These are phyloP conservation scores for Spheniscus mendiculus DNA, from an alignment of 2,113 vertebrate species.

Conservation along the genomic window DNA sequence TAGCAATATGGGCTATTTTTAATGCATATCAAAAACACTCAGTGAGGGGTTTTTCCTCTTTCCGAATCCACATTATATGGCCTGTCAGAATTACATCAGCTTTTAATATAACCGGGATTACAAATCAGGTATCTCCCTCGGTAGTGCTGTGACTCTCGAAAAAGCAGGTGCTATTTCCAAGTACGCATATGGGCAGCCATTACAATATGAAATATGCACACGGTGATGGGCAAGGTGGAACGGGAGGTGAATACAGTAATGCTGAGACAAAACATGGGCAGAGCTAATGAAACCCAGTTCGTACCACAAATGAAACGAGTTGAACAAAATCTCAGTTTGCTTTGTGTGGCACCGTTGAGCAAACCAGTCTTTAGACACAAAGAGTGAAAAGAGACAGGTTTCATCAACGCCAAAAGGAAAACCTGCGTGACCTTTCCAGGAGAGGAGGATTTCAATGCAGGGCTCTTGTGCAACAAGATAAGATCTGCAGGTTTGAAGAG, in stretches of 20 bases:
- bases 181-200: slow-evolving; percentile 18
- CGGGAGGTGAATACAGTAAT: slow-evolving; percentile 29
- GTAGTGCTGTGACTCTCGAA: slow-evolving; percentile 28
- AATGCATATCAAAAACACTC: not conserved
- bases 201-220: slow-evolving; percentile 10
- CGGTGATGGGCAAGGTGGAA: slow-evolving; percentile 34
- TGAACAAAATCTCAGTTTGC: not conserved
- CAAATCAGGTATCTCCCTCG: slow-evolving; percentile 19
- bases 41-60: not conserved
- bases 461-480: not conserved
- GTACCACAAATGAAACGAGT: fast-evolving
- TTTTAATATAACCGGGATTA: slow-evolving; percentile 18
- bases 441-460: not conserved
- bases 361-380: not conserved
- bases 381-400: not conserved
- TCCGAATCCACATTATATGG: not conserved
- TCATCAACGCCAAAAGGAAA: not conserved
- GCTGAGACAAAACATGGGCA: not conserved
- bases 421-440: not conserved
- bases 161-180: slow-evolving; percentile 51
- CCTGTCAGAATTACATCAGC: not conserved
- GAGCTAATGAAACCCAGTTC: not conserved
- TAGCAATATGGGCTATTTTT: not conserved
- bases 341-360: fast-evolving
- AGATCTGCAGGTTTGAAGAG: not conserved